Evolutionary conservation across 2,113 vertebrate genomes (phyloP), one percentile per base, ranked within the genome.

Genomic region (Miniopterus natalensis): DNA sequence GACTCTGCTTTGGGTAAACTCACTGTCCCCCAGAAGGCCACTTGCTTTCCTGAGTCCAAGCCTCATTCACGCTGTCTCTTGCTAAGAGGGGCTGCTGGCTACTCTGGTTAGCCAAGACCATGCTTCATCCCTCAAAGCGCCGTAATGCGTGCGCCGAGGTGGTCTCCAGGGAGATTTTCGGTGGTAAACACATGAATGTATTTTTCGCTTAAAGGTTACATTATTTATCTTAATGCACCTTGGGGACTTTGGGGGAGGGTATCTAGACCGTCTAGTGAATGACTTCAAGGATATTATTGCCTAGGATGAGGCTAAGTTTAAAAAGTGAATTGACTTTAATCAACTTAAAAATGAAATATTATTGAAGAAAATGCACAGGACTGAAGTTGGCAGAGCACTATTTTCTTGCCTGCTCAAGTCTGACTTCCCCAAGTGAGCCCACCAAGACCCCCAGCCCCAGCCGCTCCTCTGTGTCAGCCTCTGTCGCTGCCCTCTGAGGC

Each of bases 121-220:
- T 0, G 18, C 5, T 10, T 31, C 2, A 0, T 9, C 77, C 51
- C 25, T 25, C 53, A 8, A 0, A 2, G 8, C 3, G 11, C 14
- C 0, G 3, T 3, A 25, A 27, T 0, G 4, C n/a, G 5, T 1
- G 1, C 11, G n/a, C 51, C 51, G 65, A 7, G 17, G 51, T 0
- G 3, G 4, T 0, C 8, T n/a, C 31, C 8, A 21, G 73, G 73
- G 42, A 75, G 29, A 49, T 12, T 51, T 14, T 8, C 4, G 31
- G 47, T 65, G n/a, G 10, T 17, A 55, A 8, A 23, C 21, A 14
- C 18, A 2, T 4, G 23, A 71, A 12, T 2, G 1, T 53, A 7
- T 3, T 71, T 88, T 84, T 4, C 2, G 0, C 47, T 78, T 79
- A 51, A 49, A 86, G 23, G 12, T 49, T 7, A 49, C 0, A 0